Evolutionary conservation across 2,888 invertebrate genomes (phyloP), one percentile per base, ranked within the genome.

Genomic region (Limnephilus auricula): DNA sequence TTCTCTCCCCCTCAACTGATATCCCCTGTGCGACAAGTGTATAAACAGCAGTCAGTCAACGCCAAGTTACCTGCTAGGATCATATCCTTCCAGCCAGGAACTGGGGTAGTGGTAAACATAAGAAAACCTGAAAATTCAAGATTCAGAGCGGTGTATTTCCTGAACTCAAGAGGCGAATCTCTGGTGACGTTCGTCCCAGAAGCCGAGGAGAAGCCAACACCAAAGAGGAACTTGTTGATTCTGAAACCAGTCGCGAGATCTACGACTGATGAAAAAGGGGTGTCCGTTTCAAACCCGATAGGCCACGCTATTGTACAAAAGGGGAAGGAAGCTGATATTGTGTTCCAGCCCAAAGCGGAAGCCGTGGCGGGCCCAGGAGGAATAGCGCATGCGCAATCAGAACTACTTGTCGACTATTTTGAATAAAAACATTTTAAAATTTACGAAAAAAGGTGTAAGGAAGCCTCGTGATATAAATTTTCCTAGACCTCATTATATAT

Each of bases 331-430:
- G 97, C 97, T 0, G 96, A 97, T 92, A 96, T 98, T 86, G 94
- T 96, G 32, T 97, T 97, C 94, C 96, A 96, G 93, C 98, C 98
- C 3, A 96, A 96, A 92, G 97, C 97, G 0, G 96, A 97, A 0
- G 98, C 98, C 4, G 96, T 98, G 6, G 97, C 96, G 3, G 98
- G 98, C 10, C 97, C 97, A 65, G 97, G 97, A 6, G 98, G 98
- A 13, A 96, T 97, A 88, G 98, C 98, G 0, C 97, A 97, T 94
- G 98, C 98, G 0, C 96, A 97, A 94, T 97, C 98, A 90, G 97
- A 97, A 94, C 96, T 98, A 92, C 96, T 97, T 94, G 94, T 97
- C 92, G 96, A 96, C 93, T 94, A 94, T 93, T 94, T 94, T 87
- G 94, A 93, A 82, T 91, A 91, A 92, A 9, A 25, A 25, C 4